Evolutionary conservation across 2,888 invertebrate species (phyloP), one percentile per base, ranked within the genome.

Genomic region (Amblyjoppa fuscipennis): DNA sequence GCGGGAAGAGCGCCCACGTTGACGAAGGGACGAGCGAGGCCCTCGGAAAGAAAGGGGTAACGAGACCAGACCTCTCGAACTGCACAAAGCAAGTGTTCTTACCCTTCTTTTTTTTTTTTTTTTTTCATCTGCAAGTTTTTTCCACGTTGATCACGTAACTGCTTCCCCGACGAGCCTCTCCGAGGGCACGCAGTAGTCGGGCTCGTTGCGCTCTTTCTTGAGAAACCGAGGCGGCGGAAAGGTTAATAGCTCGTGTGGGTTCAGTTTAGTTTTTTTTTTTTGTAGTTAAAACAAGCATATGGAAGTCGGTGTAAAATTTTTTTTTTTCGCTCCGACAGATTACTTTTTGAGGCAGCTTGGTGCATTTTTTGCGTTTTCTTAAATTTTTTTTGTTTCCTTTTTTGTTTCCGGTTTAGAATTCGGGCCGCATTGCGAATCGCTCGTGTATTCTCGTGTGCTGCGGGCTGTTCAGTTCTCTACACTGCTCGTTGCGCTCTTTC

Each of bases 81-180:
- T 77, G 78, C 68, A 87, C 88, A 89, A 91, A 90, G 89, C 91
- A 75, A 91, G 87, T 86, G 88, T 88, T 81, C 87, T 89, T 85
- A 79, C 61, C 86, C 41, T 81, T 41, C 45, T 71, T 28, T 38
- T 61, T 61, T 49, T 45, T 45, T 45, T 45, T 45, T 45, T 13
- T 69, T n/a, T 51, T 74, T 34, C 28, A 16, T 16, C 34, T 25
- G 53, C 11, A 9, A 51, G 53, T 41, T 34, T 61, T 80, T 28
- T 53, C 4, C 53, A 56, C 45, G 31, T 41, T 61, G 31, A 38
- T 31, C 61, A 31, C 49, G 61, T 25, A 74, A 71, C 45, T 5
- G 31, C 38, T 61, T 51, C 64, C 7, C 45, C 45, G 69, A 71
- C 41, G 31, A 68, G 38, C 59, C 64, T 45, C 61, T 51, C 61